phyloP scores from a whole-genome alignment of 2,888 invertebrate species.

The Neuroscelio doddi region DNA sequence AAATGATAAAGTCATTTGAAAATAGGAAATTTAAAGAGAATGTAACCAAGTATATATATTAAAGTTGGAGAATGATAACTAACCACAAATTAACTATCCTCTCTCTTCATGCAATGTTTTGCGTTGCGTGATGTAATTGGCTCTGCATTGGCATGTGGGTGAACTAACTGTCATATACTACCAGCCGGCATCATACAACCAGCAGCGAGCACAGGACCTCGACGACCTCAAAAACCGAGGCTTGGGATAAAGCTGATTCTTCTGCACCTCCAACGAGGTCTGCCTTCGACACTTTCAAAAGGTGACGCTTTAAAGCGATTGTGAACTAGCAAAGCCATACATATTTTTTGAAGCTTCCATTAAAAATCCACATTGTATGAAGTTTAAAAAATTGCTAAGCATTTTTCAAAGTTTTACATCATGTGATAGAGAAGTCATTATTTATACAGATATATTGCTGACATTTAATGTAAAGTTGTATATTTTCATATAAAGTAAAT shows the following conservation, averaged over 20 bases:
- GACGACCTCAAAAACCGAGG: conserved; percentile 66
- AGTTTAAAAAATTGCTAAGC: too few relatives aligned
- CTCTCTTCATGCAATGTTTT: conserved; percentile 39
- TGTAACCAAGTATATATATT: background rate
- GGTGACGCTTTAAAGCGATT: conserved; percentile 59
- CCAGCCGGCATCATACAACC: conserved; percentile 68
- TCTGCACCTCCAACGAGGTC: conserved; percentile 63
- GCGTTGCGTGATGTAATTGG: conserved; percentile 29
- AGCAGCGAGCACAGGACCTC: conserved; percentile 69
- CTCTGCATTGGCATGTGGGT: conserved; percentile 62
- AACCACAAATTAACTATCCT: conserved; percentile 55
- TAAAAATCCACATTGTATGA: too few relatives aligned
- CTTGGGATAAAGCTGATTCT: conserved; percentile 66
- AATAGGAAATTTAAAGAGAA: conserved; percentile 4
- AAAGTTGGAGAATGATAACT: conserved; percentile 26
- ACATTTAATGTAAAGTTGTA: too few relatives aligned
- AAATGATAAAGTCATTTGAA: background rate
- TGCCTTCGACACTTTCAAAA: conserved; percentile 71
- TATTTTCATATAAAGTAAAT: too few relatives aligned
- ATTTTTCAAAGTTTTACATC: too few relatives aligned
- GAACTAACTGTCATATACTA: conserved; percentile 58
- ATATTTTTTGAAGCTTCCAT: too few relatives aligned
- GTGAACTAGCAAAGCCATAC: background rate
- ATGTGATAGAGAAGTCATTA: too few relatives aligned
- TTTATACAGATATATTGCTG: too few relatives aligned